A percentile compares a stretch with the other conserved stretches of the same genome.
Conservation (phyloP, 2,797 vertebrate species). For the Salarias fasciatus region DNA sequence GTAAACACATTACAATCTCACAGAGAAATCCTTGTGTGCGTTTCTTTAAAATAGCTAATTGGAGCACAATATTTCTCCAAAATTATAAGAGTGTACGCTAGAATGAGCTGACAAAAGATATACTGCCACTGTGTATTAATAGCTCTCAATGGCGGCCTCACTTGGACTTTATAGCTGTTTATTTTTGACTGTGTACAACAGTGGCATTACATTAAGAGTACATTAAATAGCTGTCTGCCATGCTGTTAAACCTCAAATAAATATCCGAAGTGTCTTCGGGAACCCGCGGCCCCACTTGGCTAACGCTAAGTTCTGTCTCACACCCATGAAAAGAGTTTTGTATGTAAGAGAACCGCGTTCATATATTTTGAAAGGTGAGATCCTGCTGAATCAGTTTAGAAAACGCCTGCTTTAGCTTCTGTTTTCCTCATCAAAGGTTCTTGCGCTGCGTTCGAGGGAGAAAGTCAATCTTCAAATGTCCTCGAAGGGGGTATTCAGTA, state of each 20-base stretch:
- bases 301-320: background rate
- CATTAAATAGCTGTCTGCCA: slow-evolving; percentile 63
- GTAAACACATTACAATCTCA: slow-evolving; percentile 23
- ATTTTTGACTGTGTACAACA: slow-evolving; percentile 57
- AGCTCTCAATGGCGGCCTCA: slow-evolving; percentile 19
- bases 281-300: no score
- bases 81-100: slow-evolving; percentile 1
- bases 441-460: slow-evolving; percentile 43
- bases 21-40: slow-evolving; percentile 10
- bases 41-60: background rate
- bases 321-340: background rate
- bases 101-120: slow-evolving; percentile 14
- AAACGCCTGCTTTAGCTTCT: slow-evolving; percentile 61
- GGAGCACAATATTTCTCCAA: background rate
- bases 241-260: slow-evolving; percentile 73
- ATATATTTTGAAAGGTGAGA: slow-evolving; percentile 33
- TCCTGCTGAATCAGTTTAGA: slow-evolving; percentile 66
- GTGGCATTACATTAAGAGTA: slow-evolving; percentile 61
- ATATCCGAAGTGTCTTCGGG: slow-evolving; percentile 62
- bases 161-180: slow-evolving; percentile 37
- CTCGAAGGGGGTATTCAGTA: slow-evolving; percentile 40
- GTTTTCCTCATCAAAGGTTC: slow-evolving; percentile 68
- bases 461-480: slow-evolving; percentile 61
- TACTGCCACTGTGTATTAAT: slow-evolving; percentile 23
- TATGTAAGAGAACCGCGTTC: slow-evolving; percentile 19